Evolutionary conservation across 2,797 vertebrate species (phyloP).

Genomic region (Sorex maritimensis): DNA sequence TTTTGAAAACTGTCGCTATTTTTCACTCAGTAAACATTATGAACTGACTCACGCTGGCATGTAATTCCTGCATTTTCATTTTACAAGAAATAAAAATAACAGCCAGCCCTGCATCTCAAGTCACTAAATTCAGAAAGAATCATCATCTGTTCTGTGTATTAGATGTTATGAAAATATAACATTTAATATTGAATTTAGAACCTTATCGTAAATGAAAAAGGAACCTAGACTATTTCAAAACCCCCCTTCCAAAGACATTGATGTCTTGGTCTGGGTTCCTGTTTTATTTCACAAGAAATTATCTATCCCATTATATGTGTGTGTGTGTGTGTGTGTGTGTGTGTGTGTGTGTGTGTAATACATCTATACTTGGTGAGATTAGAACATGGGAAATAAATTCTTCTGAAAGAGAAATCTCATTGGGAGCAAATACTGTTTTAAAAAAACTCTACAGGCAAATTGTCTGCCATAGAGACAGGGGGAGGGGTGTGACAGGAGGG

Average conservation of each 20-base stretch:
- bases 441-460: not conserved
- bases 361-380: not conserved
- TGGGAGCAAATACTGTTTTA: not conserved
- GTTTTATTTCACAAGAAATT: conserved; percentile 27
- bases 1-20: conserved; percentile 51
- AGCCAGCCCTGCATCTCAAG: not conserved
- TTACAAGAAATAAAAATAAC: conserved; percentile 60
- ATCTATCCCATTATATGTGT: too few species aligned
- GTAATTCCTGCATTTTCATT: conserved; percentile 53
- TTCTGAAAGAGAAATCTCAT: conserved; percentile 47
- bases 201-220: not conserved
- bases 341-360: too few species aligned
- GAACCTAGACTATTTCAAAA: too few species aligned
- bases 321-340: too few species aligned
- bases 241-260: not conserved
- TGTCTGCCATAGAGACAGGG: too few species aligned
- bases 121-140: conserved; percentile 48
- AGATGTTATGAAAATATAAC: conserved; percentile 32
- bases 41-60: conserved; percentile 55
- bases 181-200: conserved; percentile 35
- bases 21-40: conserved; percentile 67
- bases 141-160: not conserved
- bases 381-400: not conserved
- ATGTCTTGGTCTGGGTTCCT: not conserved
- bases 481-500: too few species aligned